Evolutionary conservation across 2,797 vertebrate species (phyloP).

Genomic region (Bucorvus abyssinicus): DNA sequence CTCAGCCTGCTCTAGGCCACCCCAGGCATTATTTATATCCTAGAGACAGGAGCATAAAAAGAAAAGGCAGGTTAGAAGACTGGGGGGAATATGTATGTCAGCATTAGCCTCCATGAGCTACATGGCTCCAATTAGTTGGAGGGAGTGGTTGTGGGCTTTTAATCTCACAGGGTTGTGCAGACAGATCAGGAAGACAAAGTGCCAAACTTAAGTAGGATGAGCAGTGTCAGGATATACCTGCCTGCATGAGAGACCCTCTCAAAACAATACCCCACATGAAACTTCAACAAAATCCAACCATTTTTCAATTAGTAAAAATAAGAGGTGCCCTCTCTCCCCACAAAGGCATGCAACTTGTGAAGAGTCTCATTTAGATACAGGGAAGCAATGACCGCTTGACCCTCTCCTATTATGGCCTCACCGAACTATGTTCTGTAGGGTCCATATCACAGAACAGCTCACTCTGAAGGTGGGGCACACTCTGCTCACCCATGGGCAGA

Average conservation of each 20-base stretch:
- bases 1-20: constrained; percentile 91
- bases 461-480: neutral
- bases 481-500: neutral
- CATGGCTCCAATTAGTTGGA: neutral
- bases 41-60: constrained; percentile 44
- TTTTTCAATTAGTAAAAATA: neutral
- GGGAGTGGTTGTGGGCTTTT: neutral
- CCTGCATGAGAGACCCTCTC: neutral
- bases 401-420: neutral
- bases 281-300: neutral
- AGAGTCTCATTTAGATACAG: neutral
- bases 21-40: constrained; percentile 97
- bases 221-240: neutral
- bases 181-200: neutral
- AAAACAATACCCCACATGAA: neutral
- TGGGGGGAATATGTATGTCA: neutral
- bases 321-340: neutral
- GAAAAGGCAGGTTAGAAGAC: constrained; percentile 5
- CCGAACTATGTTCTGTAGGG: neutral
- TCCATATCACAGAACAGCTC: neutral
- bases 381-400: neutral
- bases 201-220: neutral
- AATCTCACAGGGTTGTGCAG: neutral
- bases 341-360: neutral
- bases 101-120: neutral